Conservation (phyloP, 2,888 invertebrate genomes). For the Dysmachus trigonus region DNA sequence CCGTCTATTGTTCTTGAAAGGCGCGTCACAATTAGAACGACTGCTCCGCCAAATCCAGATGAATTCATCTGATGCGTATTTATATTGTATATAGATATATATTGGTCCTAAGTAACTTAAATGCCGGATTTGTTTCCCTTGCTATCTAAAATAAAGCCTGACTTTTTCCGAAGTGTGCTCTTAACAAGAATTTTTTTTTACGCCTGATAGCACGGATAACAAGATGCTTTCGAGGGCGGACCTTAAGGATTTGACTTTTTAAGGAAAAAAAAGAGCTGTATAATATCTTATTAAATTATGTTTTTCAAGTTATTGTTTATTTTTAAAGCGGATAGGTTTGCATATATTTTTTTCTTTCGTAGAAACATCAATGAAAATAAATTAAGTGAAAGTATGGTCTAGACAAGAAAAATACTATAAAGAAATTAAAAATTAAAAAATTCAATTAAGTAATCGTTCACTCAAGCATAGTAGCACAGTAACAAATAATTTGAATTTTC, state of each 20-base stretch:
- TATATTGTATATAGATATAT: not conserved
- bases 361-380: not conserved
- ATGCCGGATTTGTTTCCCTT: not conserved
- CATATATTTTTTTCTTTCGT: too few relatives aligned
- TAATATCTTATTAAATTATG: not conserved
- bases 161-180: not conserved
- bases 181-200: not conserved
- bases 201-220: not conserved
- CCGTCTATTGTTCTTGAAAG: not conserved
- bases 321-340: not conserved
- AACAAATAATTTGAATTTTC: too few relatives aligned
- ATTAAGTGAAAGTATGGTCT: not conserved
- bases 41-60: not conserved
- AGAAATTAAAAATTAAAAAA: too few relatives aligned
- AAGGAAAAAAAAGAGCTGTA: not conserved
- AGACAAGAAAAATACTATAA: too few relatives aligned
- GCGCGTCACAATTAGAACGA: not conserved
- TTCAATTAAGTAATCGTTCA: too few relatives aligned
- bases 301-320: not conserved
- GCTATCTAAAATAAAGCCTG: not conserved
- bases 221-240: not conserved
- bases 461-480: too few relatives aligned
- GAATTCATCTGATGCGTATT: not conserved
- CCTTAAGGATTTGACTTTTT: not conserved
- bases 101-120: not conserved